Base-by-base conservation (phyloP, 1,140 invertebrate genomes). In the Drosophila obscura region DNA sequence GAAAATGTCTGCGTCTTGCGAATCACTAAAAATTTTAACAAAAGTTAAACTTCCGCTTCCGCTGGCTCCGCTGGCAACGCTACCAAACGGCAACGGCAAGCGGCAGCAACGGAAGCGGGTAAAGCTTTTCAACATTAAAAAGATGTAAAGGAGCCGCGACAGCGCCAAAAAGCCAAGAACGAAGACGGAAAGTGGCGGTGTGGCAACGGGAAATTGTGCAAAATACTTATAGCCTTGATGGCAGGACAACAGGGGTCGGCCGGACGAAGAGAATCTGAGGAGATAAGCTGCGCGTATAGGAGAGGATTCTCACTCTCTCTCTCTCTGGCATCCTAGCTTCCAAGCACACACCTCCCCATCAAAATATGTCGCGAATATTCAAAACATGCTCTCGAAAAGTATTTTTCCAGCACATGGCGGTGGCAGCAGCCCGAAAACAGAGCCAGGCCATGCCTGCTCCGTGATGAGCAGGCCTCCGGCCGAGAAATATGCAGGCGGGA, bases 71-170 rank as follows among this genome's bases (percentile, higher is more conserved):
- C 73, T 58, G 64, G 55, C 57, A 77, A 16, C 16, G 16, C 51
- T 63, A 28, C 8, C 7, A 39, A 39, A 39, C 35, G 35, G 26
- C 50, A 13, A 24, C 41, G 65, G 66, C 72, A 66, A 41, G n/a
- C 83, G 79, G 83, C 83, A 88, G 66, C 73, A 72, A 43, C 84
- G 83, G 83, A 88, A 88, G 83, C 80, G 72, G 83, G 83, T 80
- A 88, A 88, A 89, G 83, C 84, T 89, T 87, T 88, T 89, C 84
- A 83, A 83, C 83, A 89, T 89, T 88, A 89, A 88, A 88, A 87
- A 88, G 80, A 88, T 88, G 83, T 88, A 88, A 80, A 87, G 83
- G 75, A 26, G 64, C 58, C 65, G 63, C 84, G 84, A 79, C 71
- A 88, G 77, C 58, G 49, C 61, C 78, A 80, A 74, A 43, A 61